Evolutionary conservation across 2,113 vertebrate species (phyloP).

Genomic region (Myrmophylax atrothorax): DNA sequence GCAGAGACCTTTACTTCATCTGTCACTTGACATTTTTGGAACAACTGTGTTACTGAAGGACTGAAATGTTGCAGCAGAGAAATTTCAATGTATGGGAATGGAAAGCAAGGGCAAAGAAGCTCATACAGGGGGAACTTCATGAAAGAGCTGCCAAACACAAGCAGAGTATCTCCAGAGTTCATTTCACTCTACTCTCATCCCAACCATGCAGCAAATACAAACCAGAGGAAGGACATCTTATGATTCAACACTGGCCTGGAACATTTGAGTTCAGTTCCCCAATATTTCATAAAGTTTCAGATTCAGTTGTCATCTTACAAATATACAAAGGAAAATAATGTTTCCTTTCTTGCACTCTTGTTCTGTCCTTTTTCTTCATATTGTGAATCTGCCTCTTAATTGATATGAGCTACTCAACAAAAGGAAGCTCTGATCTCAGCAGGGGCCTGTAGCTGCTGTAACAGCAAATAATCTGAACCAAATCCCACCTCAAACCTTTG

Average conservation of each 20-base stretch:
- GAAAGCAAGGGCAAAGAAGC: not conserved
- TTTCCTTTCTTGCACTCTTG: slow-evolving; percentile 24
- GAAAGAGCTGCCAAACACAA: not conserved
- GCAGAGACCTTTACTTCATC: not conserved
- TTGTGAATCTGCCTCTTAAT: not conserved
- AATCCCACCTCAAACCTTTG: not conserved
- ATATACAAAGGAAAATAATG: slow-evolving; percentile 41
- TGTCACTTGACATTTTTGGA: not conserved
- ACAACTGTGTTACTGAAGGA: not conserved
- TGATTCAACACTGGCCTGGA: not conserved
- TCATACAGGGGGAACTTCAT: not conserved
- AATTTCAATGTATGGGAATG: not conserved
- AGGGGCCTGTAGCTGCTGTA: not conserved
- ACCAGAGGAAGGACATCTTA: slow-evolving; percentile 37
- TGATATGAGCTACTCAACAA: not conserved
- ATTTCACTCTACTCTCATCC: not conserved
- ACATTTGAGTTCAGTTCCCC: slow-evolving; percentile 26
- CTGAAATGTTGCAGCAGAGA: not conserved
- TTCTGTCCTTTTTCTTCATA: not conserved
- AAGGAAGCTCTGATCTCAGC: slow-evolving; percentile 41
- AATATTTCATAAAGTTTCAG: slow-evolving; percentile 19
- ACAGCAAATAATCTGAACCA: not conserved
- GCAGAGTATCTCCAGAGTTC: not conserved
- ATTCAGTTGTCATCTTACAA: slow-evolving; percentile 17
- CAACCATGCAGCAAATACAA: not conserved